Conservation (phyloP, 2,888 invertebrate species). For the Synergus gifuensis region DNA sequence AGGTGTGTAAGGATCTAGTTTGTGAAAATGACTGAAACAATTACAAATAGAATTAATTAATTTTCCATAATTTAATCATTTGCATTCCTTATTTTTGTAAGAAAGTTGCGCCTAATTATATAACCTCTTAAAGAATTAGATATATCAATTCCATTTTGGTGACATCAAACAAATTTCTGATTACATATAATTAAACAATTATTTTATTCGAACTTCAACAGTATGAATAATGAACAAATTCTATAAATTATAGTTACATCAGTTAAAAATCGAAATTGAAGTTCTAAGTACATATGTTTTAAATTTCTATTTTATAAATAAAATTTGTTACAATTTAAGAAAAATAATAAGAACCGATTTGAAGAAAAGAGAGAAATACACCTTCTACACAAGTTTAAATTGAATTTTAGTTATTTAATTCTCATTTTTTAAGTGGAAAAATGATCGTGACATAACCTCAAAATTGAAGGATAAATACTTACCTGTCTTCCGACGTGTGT, state of each 20-base stretch:
- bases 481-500: slow-evolving; percentile 9
- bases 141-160: background rate
- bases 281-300: background rate
- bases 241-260: too few relatives aligned
- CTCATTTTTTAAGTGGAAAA: background rate
- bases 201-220: background rate
- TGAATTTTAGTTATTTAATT: background rate
- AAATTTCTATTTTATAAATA: background rate
- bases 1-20: slow-evolving; percentile 11
- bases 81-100: background rate
- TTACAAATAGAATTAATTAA: background rate
- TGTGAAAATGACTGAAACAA: slow-evolving; percentile 19
- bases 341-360: background rate
- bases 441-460: slow-evolving; percentile 14
- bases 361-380: background rate
- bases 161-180: background rate
- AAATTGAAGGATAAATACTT: background rate
- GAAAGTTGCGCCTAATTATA: background rate
- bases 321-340: background rate
- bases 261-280: background rate
- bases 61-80: background rate
- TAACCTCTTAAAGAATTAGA: background rate
- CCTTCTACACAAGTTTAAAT: background rate
- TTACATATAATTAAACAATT: background rate
- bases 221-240: background rate